Base-by-base conservation (phyloP, 1,140 invertebrate species). In the Leptinotarsa defecta region DNA sequence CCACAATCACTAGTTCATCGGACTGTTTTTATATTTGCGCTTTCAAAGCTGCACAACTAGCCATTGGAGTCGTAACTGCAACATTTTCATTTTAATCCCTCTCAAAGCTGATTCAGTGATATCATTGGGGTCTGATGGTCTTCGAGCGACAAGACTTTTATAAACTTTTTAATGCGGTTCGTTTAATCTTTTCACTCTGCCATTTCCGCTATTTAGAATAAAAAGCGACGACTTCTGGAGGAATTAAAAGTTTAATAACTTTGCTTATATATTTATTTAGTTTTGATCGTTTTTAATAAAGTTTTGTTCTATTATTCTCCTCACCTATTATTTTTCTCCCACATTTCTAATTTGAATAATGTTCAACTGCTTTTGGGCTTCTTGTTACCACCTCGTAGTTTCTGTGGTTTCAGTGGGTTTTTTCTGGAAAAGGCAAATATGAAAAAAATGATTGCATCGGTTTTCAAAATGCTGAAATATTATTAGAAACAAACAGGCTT, bases 161-260 rank as follows among this genome's bases (percentile, higher is more conserved):
- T 4, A 57, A 65, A 65, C 64, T 65, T 65, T 65, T 65, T 65
- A 34, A 65, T 65, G 64, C 64, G 64, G 64, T 65, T 65, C 64
- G 64, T 65, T 65, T 65, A 65, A 65, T 65, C 64, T 65, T 65
- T 65, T 65, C 64, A 65, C 13, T 65, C 64, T 65, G 20, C 22
- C 27, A 65, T 65, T 65, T 19, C 64, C 11, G n/a, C 64, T 65
- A 65, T 65, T 65, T 65, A 65, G 64, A 65, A 65, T 65, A 65
- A 65, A 65, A 65, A 6, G 64, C 64, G 64, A 19, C 15, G 22
- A 65, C 64, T 65, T 24, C 13, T 34, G 27, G 3, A 27, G 20
- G 5, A n/a, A 65, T 65, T 65, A 20, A 22, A 65, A 65, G 17
- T 65, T 65, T 65, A 65, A 65, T 65, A 65, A 65, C 64, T 65